Base-by-base conservation (phyloP, 2,888 invertebrate species). In the Nymphalis c-album region DNA sequence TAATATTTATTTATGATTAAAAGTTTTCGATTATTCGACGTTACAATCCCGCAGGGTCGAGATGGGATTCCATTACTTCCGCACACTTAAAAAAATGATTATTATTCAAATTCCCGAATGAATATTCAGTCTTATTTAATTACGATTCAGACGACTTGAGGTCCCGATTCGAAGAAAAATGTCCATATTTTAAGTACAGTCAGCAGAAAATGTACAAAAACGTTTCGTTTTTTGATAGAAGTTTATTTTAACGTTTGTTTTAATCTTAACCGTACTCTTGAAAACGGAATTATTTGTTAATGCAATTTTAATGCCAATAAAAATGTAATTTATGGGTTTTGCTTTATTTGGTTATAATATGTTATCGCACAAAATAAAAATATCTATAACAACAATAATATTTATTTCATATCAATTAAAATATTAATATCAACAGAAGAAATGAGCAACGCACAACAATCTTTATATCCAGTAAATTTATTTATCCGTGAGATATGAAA, bases 61-160 rank as follows among this genome's bases (percentile, higher is more conserved):
- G 40, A 40, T 13, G 35, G 51, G 48, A 64, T 64, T 50, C 55
- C 63, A 64, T 64, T 64, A 40, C 46, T 67, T 63, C 18, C 20
- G 63, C 46, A 60, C 50, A 63, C 68, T 68, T 63, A 63, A 35
- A 57, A 72, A 69, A 73, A 70, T 69, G 69, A 77, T 76, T 77
- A 75, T 74, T 75, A 77, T 76, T 76, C 73, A 76, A 77, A 77
- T 76, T 69, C 64, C 69, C 59, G 60, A 61, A 73, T 77, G 75
- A 77, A 77, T 77, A 77, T 77, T 76, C 76, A 77, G 53, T 68
- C 26, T 64, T 69, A 71, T 71, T 74, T 71, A 71, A 71, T 71
- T 70, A 69, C 63, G 69, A 45, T 35, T 60, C 57, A 63, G 63
- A 60, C 59, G 64, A 60, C 62, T 69, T 60, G 57, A 64, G 46